A percentile compares a stretch with the other conserved stretches of the same genome.
Conservation (phyloP, 1,140 invertebrate species). For the Planococcus citri region DNA sequence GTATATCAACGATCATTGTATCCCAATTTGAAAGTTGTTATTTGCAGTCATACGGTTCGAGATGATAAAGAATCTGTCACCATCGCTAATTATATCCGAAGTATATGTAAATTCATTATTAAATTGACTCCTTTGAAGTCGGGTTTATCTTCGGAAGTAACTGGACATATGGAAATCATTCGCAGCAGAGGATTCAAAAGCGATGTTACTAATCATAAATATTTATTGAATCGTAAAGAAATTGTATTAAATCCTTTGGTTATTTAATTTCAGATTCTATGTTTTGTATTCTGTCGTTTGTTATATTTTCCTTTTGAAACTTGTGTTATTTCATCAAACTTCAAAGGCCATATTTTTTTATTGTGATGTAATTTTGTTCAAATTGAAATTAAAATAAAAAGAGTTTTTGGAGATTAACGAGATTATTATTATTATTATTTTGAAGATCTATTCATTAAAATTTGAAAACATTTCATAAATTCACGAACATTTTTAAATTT, state of each 20-base stretch:
- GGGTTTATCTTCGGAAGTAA: not conserved
- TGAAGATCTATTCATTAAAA: too few relatives aligned
- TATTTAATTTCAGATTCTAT: not conserved
- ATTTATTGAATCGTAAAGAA: not conserved
- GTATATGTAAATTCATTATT: not conserved
- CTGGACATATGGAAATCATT: constrained; percentile 10
- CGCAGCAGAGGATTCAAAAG: not conserved
- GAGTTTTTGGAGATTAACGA: too few relatives aligned
- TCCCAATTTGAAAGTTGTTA: not conserved
- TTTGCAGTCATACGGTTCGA: not conserved
- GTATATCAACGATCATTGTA: not conserved
- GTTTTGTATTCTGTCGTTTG: not conserved
- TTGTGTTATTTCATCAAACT: too few relatives aligned
- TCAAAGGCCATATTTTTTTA: too few relatives aligned
- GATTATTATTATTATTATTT: too few relatives aligned
- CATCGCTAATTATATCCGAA: not conserved
- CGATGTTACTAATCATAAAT: not conserved
- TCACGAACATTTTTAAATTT: too few relatives aligned
- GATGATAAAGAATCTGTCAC: not conserved
- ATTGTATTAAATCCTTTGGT: not conserved
- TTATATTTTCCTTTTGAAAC: too few relatives aligned
- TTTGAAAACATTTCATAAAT: too few relatives aligned
- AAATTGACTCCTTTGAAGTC: not conserved
- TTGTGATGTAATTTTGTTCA: too few relatives aligned
- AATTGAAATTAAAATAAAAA: too few relatives aligned